Conservation (phyloP, 2,888 invertebrate genomes). For the Sacculina carcini region DNA sequence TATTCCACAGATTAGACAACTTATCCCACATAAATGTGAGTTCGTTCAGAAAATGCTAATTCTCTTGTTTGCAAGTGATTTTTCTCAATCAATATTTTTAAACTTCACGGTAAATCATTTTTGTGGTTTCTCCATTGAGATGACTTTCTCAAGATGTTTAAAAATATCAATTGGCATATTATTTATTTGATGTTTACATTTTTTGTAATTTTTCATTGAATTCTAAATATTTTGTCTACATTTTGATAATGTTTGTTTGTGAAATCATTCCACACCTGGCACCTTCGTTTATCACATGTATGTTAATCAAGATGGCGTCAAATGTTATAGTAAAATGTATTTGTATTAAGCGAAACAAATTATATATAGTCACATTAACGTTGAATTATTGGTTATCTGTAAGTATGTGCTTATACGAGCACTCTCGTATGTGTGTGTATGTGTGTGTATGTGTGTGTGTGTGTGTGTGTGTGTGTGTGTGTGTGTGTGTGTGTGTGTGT, state of each 20-base stretch:
- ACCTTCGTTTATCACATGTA: not conserved
- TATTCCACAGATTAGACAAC: no score
- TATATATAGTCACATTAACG: not conserved
- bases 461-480: not conserved
- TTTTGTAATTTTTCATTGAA: not conserved
- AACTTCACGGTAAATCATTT: no score
- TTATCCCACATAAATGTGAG: no score
- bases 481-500: not conserved
- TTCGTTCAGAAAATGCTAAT: no score
- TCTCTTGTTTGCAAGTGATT: no score
- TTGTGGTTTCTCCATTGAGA: no score
- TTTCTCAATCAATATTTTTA: no score
- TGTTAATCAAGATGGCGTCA: not conserved
- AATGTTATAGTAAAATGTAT: not conserved
- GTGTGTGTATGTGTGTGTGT: not conserved
- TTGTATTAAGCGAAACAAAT: not conserved
- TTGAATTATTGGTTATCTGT: no score
- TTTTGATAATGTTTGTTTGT: not conserved
- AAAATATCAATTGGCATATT: no score
- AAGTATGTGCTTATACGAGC: not conserved
- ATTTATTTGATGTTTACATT: no score
- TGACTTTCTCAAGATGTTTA: no score
- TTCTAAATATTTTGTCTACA: not conserved
- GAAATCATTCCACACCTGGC: not conserved
- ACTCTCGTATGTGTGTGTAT: not conserved